Conservation (phyloP, 1,140 invertebrate genomes). For the Hestina assimilis region DNA sequence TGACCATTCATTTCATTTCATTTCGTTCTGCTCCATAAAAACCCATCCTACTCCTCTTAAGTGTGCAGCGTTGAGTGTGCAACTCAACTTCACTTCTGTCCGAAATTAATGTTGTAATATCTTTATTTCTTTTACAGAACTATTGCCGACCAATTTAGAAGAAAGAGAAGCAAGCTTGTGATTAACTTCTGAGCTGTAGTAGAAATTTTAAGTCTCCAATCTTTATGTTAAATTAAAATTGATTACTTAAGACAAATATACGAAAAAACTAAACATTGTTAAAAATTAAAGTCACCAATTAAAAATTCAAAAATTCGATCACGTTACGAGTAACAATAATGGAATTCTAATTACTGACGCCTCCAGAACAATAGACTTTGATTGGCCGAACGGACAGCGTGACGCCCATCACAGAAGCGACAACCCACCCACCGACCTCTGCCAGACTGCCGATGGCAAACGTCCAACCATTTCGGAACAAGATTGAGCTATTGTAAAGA, state of each 20-base stretch:
- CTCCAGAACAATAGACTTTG: constrained; percentile 18
- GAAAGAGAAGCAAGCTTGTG: no score
- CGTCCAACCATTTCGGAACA: constrained; percentile 27
- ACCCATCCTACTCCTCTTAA: no score
- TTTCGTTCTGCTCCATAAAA: no score
- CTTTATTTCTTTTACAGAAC: no score
- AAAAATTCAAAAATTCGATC: background rate
- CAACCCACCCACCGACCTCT: constrained; percentile 25
- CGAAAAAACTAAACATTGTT: no score
- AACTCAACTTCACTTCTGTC: no score
- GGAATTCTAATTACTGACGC: constrained; percentile 15
- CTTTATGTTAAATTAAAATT: background rate
- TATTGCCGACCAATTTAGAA: no score
- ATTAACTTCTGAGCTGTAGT: no score
- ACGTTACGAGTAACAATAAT: background rate
- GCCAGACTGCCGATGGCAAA: constrained; percentile 25
- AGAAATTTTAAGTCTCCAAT: no score
- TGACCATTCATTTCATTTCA: no score
- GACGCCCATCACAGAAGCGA: constrained; percentile 25
- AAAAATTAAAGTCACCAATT: background rate
- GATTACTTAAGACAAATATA: background rate
- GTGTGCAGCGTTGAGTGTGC: no score
- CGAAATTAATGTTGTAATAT: no score
- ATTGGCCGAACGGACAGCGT: constrained; percentile 24
- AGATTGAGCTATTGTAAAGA: constrained; percentile 1